Percentiles rank a stretch among this genome's conserved stretches.
Conservation (phyloP, 1,140 invertebrate species). For the Trichonephila clavata region DNA sequence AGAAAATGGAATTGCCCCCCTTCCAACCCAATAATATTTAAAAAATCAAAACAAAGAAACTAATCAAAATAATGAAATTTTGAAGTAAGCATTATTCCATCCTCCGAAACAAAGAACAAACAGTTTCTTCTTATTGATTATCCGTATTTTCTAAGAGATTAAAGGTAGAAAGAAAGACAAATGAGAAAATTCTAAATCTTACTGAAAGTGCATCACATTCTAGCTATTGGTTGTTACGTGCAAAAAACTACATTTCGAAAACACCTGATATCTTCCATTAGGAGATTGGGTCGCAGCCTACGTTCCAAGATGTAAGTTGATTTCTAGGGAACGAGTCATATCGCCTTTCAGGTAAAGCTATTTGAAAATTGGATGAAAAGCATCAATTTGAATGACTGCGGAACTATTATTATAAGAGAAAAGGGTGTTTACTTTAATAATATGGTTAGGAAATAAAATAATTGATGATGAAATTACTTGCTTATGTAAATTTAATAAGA, state of each 20-base stretch:
- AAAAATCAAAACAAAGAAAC: background rate
- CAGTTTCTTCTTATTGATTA: constrained; percentile 47
- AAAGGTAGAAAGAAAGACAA: constrained; percentile 36
- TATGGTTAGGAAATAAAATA: background rate
- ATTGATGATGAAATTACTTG: background rate
- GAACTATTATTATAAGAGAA: background rate
- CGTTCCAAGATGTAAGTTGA: constrained; percentile 49
- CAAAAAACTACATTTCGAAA: constrained; percentile 34
- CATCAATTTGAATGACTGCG: constrained; percentile 34
- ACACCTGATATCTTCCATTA: constrained; percentile 74
- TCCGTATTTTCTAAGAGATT: constrained; percentile 59
- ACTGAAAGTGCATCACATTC: constrained; percentile 36
- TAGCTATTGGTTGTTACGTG: background rate
- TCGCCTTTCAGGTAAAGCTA: constrained; percentile 40
- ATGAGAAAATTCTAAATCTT: constrained; percentile 67
- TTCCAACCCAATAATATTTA: background rate
- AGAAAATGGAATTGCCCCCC: background rate
- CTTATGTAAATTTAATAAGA: too few relatives aligned
- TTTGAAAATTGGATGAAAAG: constrained; percentile 43
- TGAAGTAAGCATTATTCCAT: background rate
- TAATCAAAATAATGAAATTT: constrained; percentile 42
- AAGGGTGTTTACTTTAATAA: background rate
- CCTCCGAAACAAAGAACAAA: background rate
- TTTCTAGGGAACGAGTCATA: constrained; percentile 17
- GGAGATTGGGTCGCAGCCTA: constrained; percentile 54